Evolutionary conservation across 1,140 invertebrate genomes (phyloP).

Genomic region (Oscheius sp.): DNA sequence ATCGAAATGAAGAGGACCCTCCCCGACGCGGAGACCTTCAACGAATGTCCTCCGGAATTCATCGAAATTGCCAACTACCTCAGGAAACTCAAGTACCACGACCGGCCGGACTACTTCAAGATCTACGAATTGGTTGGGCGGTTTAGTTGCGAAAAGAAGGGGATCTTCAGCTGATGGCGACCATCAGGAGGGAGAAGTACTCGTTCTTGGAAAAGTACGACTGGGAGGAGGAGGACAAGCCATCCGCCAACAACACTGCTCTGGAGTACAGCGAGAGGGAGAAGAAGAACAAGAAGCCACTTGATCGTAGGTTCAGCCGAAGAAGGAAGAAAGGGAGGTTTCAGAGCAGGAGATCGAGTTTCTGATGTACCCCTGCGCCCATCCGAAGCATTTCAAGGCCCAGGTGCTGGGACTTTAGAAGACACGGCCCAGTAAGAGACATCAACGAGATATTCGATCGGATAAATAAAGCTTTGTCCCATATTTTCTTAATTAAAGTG

Average conservation of each 20-base stretch:
- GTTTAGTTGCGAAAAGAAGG: constrained; percentile 19
- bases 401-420: constrained; percentile 4
- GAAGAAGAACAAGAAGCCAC: constrained; percentile 28
- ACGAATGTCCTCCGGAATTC: constrained; percentile 44
- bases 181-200: constrained; percentile 28
- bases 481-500: no score
- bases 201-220: constrained; percentile 32
- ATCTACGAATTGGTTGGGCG: constrained; percentile 40
- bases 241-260: constrained; percentile 20
- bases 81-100: constrained; percentile 36
- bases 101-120: constrained; percentile 44
- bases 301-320: constrained; percentile 11
- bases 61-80: constrained; percentile 38
- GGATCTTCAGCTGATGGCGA: background rate
- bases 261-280: constrained; percentile 16
- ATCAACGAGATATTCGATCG: no score
- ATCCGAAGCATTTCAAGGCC: constrained; percentile 42
- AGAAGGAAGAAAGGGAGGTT: constrained; percentile 37
- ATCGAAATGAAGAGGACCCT: constrained; percentile 35
- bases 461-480: no score
- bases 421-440: no score
- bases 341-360: no score
- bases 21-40: constrained; percentile 30
- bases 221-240: constrained; percentile 36
- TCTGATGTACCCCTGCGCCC: constrained; percentile 37